Evolutionary conservation across 2,113 vertebrate species (phyloP), one percentile per base, ranked within the genome.

Genomic region (Scomber scombrus): DNA sequence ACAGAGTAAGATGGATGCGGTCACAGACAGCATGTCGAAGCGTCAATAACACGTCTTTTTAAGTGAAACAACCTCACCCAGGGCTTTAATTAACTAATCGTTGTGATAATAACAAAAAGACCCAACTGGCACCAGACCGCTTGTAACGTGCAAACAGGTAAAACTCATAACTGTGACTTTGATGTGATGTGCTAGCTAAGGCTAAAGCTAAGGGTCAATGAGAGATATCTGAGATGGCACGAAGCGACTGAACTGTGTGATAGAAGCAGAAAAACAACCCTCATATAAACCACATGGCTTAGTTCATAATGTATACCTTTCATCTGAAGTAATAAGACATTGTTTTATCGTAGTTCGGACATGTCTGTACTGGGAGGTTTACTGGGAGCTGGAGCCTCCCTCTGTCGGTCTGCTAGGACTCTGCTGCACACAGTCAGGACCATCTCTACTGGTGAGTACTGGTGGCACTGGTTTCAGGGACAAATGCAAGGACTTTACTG

Each of bases 311-410:
- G 7, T 19, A 43, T 21, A 3, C 0, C 13, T 47, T 26, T 45
- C 4, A 49, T 8, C 14, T 71, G 7, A 43, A 8, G 31, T 12
- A 71, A 21, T 65, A 6, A 4, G 2, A 3, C 5, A 0, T 8
- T 55, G n/a, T 60, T 16, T 71, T 50, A 0, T 45, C 5, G 12
- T 46, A 80, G 81, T 65, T 10, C 14, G 60, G 71, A 56, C 43
- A 95, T 95, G 94, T 88, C 88, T 23, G n/a, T 78, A 0, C 29
- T 93, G 13, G 88, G 88, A 60, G 85, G 81, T 40, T 60, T 93
- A 10, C 76, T 92, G 80, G 91, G 29, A 66, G 80, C 86, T 51
- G 90, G 89, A 12, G 73, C 74, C 58, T 85, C 90, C 19, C 61
- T 91, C 15, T 90, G 88, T 74, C 89, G 80, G n/a, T 83, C 91